Evolutionary conservation across 2,797 vertebrate species (phyloP), one percentile per base, ranked within the genome.

Genomic region (Macrochelys suwanniensis): DNA sequence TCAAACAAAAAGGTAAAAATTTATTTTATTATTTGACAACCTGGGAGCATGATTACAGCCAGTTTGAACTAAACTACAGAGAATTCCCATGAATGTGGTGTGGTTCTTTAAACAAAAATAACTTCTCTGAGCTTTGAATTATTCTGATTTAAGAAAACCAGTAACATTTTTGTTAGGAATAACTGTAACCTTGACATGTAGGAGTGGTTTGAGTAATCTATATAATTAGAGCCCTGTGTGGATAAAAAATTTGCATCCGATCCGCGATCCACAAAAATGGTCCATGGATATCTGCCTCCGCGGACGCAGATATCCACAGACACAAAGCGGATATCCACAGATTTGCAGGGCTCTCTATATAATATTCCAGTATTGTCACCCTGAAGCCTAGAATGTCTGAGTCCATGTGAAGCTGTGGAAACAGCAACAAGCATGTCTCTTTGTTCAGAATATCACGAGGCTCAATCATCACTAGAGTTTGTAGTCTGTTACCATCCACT

Each of bases 1-100:
- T 99, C 90, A 98, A 97, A 96, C 98, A 98, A 92, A 97, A 98
- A 95, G 98, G 98, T 99, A 98, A 31, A 83, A 71, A 16, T 89
- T 93, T 92, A 81, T 26, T 1, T 92, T 93, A 85, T 65, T 51
- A 26, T 65, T 84, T 81, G 1, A 1, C 56, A 86, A 77, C 21
- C 1, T 61, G 2, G 54, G 68, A 5, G 5, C 82, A 2, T 77
- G 53, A 12, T 49, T 53, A 23, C 6, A 53, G 37, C 7, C 13
- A 71, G 11, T 7, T 26, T 76, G 71, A 47, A 45, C 71, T 74
- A 74, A 74, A 74, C 17, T 76, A 26, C 45, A 74, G 37, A 45
- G 11, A 25, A 74, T 80, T 80, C 33, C 31, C 23, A 54, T 54
- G 71, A 33, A 61, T 2, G 51, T 77, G 54, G 9, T 28, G 42